phyloP scores from a whole-genome alignment of 1,140 invertebrate genomes.

The Dendroctonus ponderosae region DNA sequence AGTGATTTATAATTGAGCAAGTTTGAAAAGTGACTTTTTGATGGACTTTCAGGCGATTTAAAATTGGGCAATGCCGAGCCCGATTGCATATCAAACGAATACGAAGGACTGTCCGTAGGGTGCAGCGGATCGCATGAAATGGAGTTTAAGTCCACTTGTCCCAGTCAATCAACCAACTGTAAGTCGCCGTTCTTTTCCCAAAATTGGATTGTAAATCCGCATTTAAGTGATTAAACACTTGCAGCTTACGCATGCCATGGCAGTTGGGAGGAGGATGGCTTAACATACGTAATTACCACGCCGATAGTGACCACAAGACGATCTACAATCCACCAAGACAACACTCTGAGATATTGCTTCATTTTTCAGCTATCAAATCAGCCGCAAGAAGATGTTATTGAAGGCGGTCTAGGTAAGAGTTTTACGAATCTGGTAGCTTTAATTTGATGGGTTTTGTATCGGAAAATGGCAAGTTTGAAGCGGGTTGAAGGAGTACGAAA shows the following conservation, averaged over 20 bases:
- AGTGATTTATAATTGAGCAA: background rate
- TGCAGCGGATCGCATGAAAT: slow-evolving; percentile 64
- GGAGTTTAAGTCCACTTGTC: slow-evolving; percentile 67
- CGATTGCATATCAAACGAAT: slow-evolving; percentile 52
- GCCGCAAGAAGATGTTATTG: slow-evolving; percentile 35
- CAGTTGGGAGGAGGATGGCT: slow-evolving; percentile 65
- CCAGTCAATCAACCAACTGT: slow-evolving; percentile 42
- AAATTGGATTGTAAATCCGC: background rate
- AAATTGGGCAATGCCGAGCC: slow-evolving; percentile 30
- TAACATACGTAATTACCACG: slow-evolving; percentile 64
- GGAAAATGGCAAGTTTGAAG: too few relatives aligned
- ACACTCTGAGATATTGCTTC: slow-evolving; percentile 55
- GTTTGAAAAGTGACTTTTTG: background rate
- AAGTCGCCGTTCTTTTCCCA: slow-evolving; percentile 16
- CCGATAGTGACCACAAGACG: slow-evolving; percentile 37
- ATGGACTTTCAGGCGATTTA: slow-evolving; percentile 33
- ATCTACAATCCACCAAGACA: slow-evolving; percentile 47
- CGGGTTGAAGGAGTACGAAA: background rate
- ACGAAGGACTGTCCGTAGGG: slow-evolving; percentile 64
- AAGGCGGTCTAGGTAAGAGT: slow-evolving; percentile 31
- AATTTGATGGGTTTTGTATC: background rate
- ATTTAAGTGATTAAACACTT: slow-evolving; percentile 4
- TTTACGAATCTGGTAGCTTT: background rate
- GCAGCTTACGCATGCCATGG: slow-evolving; percentile 67
- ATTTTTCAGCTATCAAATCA: slow-evolving; percentile 51